Percentiles rank a stretch among this genome's conserved stretches.
phyloP scores from a whole-genome alignment of 2,113 vertebrate species.

The Neotoma lepida region DNA sequence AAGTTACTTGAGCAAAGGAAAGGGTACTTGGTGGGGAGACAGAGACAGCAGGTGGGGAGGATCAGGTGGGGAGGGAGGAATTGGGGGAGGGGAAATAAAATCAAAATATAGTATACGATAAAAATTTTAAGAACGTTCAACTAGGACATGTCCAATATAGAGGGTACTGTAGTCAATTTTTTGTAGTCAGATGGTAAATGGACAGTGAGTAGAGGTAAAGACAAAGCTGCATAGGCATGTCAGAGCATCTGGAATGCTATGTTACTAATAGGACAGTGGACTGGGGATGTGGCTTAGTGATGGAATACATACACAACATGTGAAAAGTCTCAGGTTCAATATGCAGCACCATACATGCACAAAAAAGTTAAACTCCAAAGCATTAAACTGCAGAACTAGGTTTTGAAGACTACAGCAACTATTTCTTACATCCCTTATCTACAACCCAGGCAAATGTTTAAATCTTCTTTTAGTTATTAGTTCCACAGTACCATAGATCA shows the following conservation, averaged over 20 bases:
- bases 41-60: not conserved
- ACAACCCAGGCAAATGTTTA: not conserved
- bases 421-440: conserved; percentile 16
- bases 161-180: not conserved
- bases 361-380: not conserved
- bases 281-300: not conserved
- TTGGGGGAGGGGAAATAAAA: not conserved
- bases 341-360: not conserved
- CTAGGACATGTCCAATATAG: not conserved
- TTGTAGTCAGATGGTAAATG: not conserved
- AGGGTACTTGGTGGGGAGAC: not conserved
- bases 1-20: conserved; percentile 57
- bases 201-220: not conserved
- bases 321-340: not conserved
- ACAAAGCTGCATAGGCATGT: not conserved
- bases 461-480: not conserved
- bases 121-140: not conserved
- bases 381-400: not conserved
- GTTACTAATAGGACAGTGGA: conserved; percentile 19
- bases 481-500: not conserved
- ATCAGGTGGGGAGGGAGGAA: not conserved
- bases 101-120: not conserved
- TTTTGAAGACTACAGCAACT: not conserved
- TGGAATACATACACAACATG: not conserved
- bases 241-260: not conserved